A percentile compares a stretch with the other conserved stretches of the same genome.
Evolutionary conservation across 2,888 invertebrate species (phyloP).

Genomic region (Lasioglossum oenotherae): DNA sequence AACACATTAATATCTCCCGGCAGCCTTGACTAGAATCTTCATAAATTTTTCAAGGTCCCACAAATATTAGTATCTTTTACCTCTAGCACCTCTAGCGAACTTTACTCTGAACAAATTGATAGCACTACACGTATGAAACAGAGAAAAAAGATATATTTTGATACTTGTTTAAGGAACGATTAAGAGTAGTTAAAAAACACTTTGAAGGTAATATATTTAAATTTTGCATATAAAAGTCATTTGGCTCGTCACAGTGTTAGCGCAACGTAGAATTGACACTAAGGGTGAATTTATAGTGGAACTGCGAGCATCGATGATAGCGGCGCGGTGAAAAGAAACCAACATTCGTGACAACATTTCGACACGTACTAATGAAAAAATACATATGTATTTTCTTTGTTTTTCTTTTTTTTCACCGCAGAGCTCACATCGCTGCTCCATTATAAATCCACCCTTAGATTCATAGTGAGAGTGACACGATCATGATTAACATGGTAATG

Average conservation of each 20-base stretch:
- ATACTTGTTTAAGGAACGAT: constrained; percentile 67
- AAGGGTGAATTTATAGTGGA: no score
- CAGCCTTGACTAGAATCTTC: no score
- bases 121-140: constrained; percentile 42
- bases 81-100: background rate
- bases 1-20: background rate
- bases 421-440: no score
- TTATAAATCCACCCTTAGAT: no score
- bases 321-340: no score
- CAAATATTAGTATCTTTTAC: background rate
- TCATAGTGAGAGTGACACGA: constrained; percentile 78
- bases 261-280: constrained; percentile 83
- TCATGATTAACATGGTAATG: constrained; percentile 78
- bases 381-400: no score
- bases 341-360: no score
- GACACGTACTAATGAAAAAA: no score
- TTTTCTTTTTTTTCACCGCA: no score
- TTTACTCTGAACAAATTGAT: constrained; percentile 39
- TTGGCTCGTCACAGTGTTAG: constrained; percentile 84
- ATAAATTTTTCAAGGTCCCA: background rate
- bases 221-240: constrained; percentile 84
- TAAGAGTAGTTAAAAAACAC: constrained; percentile 72
- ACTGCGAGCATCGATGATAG: no score
- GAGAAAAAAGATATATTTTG: constrained; percentile 50
- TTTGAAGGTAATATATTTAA: constrained; percentile 82